Evolutionary conservation across 2,797 vertebrate genomes (phyloP).

Genomic region (Pteropus rufus): DNA sequence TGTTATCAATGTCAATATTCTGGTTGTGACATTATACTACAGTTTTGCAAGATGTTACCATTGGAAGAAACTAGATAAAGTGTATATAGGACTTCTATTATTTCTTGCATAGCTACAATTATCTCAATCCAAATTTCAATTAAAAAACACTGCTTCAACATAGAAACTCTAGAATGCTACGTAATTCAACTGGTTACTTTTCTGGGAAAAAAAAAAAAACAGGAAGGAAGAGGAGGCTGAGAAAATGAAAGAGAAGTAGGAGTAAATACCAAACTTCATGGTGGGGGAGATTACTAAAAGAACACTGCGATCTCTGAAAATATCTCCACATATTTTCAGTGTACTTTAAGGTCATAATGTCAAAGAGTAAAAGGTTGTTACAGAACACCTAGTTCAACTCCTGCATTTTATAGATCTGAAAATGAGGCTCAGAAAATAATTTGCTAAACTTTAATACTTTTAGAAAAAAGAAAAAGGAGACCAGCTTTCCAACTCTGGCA

Average conservation of each 20-base stretch:
- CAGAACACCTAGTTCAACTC: neutral
- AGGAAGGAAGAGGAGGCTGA: neutral
- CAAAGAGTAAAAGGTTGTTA: neutral
- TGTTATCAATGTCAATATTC: neutral
- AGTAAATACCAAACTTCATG: neutral
- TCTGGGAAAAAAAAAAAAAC: neutral
- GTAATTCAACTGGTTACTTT: constrained; percentile 35
- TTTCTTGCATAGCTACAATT: neutral
- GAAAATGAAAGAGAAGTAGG: constrained; percentile 17
- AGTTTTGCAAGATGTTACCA: constrained; percentile 36
- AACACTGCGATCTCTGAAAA: constrained; percentile 4
- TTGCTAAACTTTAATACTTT: neutral
- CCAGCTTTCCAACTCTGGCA: neutral
- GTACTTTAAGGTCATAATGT: neutral
- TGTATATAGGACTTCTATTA: neutral
- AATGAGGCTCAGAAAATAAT: constrained; percentile 21
- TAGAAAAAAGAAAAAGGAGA: neutral
- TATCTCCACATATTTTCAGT: neutral
- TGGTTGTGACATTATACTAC: neutral
- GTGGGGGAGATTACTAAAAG: constrained; percentile 17
- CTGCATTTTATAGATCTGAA: constrained; percentile 24
- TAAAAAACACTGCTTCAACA: constrained; percentile 14
- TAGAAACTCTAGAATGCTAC: constrained; percentile 1
- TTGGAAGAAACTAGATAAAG: neutral
- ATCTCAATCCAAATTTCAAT: constrained; percentile 10